Conservation (phyloP, 2,113 vertebrate genomes). For the Hoplias malabaricus region DNA sequence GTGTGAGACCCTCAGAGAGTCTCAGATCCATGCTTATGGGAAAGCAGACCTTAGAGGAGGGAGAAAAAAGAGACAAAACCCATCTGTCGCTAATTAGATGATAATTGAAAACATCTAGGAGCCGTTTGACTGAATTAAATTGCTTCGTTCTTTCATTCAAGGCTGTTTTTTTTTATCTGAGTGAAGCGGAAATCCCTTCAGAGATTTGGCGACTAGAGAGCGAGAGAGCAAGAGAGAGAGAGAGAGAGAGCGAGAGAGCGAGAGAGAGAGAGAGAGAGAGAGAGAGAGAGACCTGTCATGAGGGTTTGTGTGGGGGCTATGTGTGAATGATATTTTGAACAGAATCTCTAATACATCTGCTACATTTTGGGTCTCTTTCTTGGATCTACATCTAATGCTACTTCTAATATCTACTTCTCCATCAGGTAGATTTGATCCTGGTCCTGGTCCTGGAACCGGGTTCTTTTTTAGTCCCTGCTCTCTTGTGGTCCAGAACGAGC, state of each 20-base stretch:
- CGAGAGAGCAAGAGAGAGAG: conserved; percentile 52
- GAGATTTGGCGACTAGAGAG: conserved; percentile 65
- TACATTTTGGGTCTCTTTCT: no score
- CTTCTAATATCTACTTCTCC: no score
- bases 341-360: no score
- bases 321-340: no score
- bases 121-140: neutral
- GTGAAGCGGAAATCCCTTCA: neutral
- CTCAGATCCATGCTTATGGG: neutral
- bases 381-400: no score
- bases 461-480: no score
- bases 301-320: no score
- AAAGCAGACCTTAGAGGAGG: neutral
- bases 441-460: no score
- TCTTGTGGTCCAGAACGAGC: no score
- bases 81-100: conserved; percentile 3
- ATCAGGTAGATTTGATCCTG: no score
- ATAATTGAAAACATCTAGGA: neutral
- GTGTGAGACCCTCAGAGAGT: neutral
- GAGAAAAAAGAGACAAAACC: neutral
- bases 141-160: conserved; percentile 41
- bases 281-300: conserved; percentile 52
- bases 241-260: conserved; percentile 60
- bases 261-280: conserved; percentile 57
- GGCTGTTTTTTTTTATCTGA: conserved; percentile 71